A percentile compares a stretch with the other conserved stretches of the same genome.
Conservation (phyloP, 2,113 vertebrate genomes). For the Gnathonemus longibarbis region DNA sequence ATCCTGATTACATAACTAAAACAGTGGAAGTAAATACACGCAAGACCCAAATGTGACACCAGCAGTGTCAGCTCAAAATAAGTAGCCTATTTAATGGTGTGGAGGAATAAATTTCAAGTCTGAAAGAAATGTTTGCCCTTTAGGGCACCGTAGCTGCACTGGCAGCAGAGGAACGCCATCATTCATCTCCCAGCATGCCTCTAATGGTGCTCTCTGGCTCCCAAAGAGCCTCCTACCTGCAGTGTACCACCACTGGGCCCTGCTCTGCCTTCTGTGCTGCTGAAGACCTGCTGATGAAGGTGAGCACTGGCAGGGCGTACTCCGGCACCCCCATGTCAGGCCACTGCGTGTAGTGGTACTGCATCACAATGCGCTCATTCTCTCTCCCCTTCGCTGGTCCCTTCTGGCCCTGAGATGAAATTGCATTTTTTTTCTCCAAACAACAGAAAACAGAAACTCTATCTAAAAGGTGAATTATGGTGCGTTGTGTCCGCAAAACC, state of each 20-base stretch:
- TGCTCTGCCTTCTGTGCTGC: constrained; percentile 68
- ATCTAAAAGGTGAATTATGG: not conserved
- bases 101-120: not conserved
- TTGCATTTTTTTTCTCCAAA: not conserved
- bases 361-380: constrained; percentile 80
- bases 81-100: not conserved
- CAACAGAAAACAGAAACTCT: not conserved
- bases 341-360: constrained; percentile 98
- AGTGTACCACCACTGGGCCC: constrained; percentile 93
- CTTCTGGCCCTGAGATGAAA: constrained; percentile 72
- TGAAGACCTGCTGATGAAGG: constrained; percentile 89
- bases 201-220: not conserved
- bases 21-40: not conserved
- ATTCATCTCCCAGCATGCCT: not conserved
- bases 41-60: not conserved
- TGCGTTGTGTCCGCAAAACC: not conserved
- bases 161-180: not conserved
- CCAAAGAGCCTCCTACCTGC: constrained; percentile 68
- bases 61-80: not conserved
- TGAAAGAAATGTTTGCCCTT: not conserved
- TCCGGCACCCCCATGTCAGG: constrained; percentile 97
- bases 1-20: not conserved
- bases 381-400: constrained; percentile 83
- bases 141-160: not conserved
- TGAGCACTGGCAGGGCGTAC: constrained; percentile 91